Percentiles rank a stretch among this genome's conserved stretches.
Conservation (phyloP, 2,888 invertebrate species). For the Lasioglossum malachurum region DNA sequence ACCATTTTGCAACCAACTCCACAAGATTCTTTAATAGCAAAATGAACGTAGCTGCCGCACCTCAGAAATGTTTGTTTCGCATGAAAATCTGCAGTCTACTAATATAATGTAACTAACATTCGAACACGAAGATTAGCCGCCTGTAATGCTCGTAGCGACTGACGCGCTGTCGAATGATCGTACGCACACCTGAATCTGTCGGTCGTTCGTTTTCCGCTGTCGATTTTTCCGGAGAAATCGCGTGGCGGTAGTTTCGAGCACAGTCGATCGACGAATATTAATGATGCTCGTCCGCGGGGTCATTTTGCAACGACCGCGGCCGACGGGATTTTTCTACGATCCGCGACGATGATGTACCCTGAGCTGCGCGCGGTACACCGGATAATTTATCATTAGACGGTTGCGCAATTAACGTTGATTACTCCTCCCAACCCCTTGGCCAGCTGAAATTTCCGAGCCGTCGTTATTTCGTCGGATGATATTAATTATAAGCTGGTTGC, state of each 20-base stretch:
- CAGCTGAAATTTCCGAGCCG: constrained; percentile 47
- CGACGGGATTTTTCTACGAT: constrained; percentile 42
- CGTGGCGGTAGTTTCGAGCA: constrained; percentile 17
- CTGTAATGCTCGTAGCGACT: neutral
- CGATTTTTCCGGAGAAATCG: constrained; percentile 11
- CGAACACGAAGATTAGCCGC: no score
- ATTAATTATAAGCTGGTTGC: constrained; percentile 63
- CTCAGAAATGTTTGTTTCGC: no score
- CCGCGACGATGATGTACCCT: neutral
- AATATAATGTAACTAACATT: no score
- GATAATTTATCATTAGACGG: constrained; percentile 71
- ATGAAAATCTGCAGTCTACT: no score
- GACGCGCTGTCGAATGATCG: neutral
- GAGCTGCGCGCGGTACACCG: constrained; percentile 21
- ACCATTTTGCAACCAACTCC: no score
- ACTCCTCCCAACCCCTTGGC: constrained; percentile 33
- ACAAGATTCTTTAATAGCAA: no score
- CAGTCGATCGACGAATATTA: constrained; percentile 57
- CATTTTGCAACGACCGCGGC: constrained; percentile 44
- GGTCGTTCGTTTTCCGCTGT: neutral
- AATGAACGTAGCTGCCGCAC: no score
- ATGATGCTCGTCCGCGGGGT: constrained; percentile 48
- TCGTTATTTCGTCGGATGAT: constrained; percentile 50
- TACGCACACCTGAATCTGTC: neutral
- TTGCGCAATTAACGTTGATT: constrained; percentile 71